Base-by-base conservation (phyloP, 2,113 vertebrate genomes). In the Coryphaenoides rupestris region DNA sequence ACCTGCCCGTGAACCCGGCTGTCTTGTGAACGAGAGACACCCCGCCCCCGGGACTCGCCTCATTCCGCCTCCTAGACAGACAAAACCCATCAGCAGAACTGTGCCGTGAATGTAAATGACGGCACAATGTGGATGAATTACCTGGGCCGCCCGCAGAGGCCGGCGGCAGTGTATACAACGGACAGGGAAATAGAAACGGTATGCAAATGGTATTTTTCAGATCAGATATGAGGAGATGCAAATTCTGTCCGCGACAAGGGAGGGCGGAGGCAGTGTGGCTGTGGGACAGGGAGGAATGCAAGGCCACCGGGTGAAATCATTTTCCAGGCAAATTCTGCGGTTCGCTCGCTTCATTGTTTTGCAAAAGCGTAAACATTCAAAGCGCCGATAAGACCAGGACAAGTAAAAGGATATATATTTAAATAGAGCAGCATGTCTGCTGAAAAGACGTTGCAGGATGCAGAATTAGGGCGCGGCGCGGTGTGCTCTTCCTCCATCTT, bases 121-220 rank as follows among this genome's bases (percentile, higher is more conserved):
- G 7, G 33, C 33, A 67, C 40, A 26, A 60, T 64, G 63, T 70
- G 74, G 52, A 79, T 73, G 81, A 80, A 86, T 82, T 69, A 82
- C 74, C 67, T 66, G 72, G 33, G 63, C 70, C 72, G 58, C 50
- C n/a, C 62, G 69, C 62, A 62, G 74, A 72, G 76, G 74, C 15
- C 26, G 26, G 66, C 24, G 64, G 65, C 71, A 70, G 74, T 74
- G 45, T 75, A 83, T 68, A 84, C 77, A 82, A 80, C 62, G 72
- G 75, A 69, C 65, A 64, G 62, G 74, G 59, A 86, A 84, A 85
- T 66, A 78, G 60, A 86, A 82, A 74, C 76, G 75, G 72, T 70
- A 88, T 86, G 87, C 85, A 90, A 89, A 89, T 81, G 28, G 23
- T 65, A n/a, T 63, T 74, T 83, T 86, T 83, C 70, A 86, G 83